These are phyloP conservation scores for Apocheima hispidaria DNA, from an alignment of 2,888 invertebrate genomes.

Conservation along the genomic window DNA sequence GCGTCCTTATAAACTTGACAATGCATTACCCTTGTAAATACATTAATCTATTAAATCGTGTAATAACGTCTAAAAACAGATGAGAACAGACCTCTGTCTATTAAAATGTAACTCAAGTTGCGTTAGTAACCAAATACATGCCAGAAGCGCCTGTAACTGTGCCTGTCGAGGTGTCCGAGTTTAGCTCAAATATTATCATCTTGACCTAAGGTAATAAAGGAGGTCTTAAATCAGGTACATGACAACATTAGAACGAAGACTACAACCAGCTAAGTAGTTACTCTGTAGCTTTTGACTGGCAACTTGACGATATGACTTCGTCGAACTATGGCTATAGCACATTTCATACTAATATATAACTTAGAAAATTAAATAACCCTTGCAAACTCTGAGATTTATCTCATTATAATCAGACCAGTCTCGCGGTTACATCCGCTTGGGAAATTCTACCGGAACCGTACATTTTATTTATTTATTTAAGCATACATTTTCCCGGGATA, in stretches of 20 bases:
- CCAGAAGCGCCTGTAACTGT: no score
- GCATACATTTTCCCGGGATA: no score
- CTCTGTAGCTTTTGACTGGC: not conserved
- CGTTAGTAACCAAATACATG: slow-evolving; percentile 11
- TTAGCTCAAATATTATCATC: no score
- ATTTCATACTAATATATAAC: no score
- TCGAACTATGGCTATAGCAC: no score
- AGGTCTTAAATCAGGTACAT: slow-evolving; percentile 1
- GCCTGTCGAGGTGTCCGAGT: no score
- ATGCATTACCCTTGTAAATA: slow-evolving; percentile 58
- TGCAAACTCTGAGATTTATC: no score
- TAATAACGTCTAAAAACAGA: slow-evolving; percentile 58
- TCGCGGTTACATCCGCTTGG: no score
- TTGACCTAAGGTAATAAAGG: slow-evolving; percentile 24
- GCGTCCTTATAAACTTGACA: slow-evolving; percentile 77
- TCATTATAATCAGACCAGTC: no score
- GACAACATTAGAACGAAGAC: not conserved
- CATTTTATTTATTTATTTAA: no score
- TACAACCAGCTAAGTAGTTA: not conserved
- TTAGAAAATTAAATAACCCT: no score
- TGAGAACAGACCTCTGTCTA: slow-evolving; percentile 7
- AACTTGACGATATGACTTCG: not conserved
- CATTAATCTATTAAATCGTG: slow-evolving; percentile 63
- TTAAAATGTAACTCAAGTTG: slow-evolving; percentile 17
- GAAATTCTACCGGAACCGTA: no score